Evolutionary conservation across 2,113 vertebrate genomes (phyloP).

Genomic region (Myocastor coypus): DNA sequence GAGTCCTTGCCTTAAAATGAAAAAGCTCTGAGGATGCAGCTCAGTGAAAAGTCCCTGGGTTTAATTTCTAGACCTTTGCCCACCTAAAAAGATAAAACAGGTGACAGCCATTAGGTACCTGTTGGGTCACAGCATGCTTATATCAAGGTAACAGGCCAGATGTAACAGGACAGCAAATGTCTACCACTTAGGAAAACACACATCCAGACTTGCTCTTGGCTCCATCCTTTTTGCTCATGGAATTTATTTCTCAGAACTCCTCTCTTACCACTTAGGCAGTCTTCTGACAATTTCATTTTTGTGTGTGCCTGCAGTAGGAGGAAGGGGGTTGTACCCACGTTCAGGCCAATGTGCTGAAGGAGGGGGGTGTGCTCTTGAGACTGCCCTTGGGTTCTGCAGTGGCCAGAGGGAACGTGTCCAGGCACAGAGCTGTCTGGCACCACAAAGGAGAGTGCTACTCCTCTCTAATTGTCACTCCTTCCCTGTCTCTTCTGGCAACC

Average conservation of each 20-base stretch:
- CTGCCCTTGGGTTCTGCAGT: background rate
- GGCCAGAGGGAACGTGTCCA: background rate
- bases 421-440: background rate
- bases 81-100: background rate
- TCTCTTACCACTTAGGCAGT: background rate
- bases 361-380: background rate
- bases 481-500: background rate
- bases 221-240: background rate
- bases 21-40: background rate
- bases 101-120: background rate
- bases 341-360: background rate
- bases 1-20: background rate
- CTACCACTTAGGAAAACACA: background rate
- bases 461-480: background rate
- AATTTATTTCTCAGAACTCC: background rate
- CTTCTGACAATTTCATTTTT: background rate
- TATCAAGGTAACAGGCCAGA: background rate
- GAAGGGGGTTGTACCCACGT: background rate
- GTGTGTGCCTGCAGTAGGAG: background rate
- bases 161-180: background rate
- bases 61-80: background rate
- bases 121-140: background rate
- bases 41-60: background rate
- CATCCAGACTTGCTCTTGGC: background rate
- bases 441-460: background rate